phyloP scores from a whole-genome alignment of 1,140 invertebrate genomes.

The Ylistrum balloti region DNA sequence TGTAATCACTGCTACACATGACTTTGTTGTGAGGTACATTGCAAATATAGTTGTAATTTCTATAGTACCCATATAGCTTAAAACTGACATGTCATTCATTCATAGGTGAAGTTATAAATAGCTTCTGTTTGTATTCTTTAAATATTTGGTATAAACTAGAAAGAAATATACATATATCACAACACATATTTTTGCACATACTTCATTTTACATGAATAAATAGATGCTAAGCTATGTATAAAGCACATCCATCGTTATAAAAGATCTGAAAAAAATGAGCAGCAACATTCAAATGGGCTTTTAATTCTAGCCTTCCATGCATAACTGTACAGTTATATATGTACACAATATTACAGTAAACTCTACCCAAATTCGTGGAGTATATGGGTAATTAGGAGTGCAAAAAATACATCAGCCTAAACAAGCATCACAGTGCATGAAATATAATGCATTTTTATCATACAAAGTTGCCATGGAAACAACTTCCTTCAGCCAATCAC shows the following conservation, averaged over 20 bases:
- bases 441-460: background rate
- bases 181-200: background rate
- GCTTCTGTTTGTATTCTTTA: background rate
- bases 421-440: background rate
- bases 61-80: too few relatives aligned
- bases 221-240: background rate
- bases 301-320: too few relatives aligned
- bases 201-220: background rate
- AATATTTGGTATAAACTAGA: constrained; percentile 22
- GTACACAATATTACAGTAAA: too few relatives aligned
- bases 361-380: too few relatives aligned
- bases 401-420: background rate
- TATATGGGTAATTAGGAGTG: too few relatives aligned
- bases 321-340: too few relatives aligned
- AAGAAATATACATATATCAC: constrained; percentile 29
- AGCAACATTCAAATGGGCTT: too few relatives aligned
- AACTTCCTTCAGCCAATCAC: background rate
- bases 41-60: too few relatives aligned
- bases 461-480: background rate
- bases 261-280: background rate
- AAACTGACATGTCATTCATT: too few relatives aligned
- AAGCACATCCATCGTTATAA: background rate
- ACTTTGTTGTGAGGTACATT: too few relatives aligned
- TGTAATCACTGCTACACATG: too few relatives aligned
- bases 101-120: too few relatives aligned